These are phyloP conservation scores for Melanotaenia nigrans DNA, from an alignment of 2,797 vertebrate genomes.

Conservation along the genomic window DNA sequence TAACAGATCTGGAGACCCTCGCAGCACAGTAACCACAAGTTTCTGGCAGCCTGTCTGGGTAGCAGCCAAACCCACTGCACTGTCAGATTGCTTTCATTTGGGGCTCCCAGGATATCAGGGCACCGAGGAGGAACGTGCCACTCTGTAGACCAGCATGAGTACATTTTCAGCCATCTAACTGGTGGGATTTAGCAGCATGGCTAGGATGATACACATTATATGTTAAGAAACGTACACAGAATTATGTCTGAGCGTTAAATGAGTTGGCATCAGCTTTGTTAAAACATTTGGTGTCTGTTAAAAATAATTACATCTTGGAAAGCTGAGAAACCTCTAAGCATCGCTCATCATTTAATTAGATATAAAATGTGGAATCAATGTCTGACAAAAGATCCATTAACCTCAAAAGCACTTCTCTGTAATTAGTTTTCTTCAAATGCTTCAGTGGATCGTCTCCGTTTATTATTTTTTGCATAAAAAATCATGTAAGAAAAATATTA, in stretches of 20 bases:
- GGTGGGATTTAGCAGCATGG: slow-evolving; percentile 19
- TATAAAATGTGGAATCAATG: background rate
- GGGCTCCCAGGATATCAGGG: slow-evolving; percentile 68
- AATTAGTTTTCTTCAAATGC: slow-evolving; percentile 34
- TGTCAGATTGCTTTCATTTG: slow-evolving; percentile 49
- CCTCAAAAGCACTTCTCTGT: slow-evolving; percentile 12
- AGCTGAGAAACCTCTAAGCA: slow-evolving; percentile 22
- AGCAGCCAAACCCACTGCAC: slow-evolving; percentile 49
- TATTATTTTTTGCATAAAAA: slow-evolving; percentile 21
- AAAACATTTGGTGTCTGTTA: slow-evolving; percentile 16
- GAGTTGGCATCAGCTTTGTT: slow-evolving; percentile 24
- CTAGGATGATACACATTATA: slow-evolving; percentile 31
- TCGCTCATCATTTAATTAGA: slow-evolving; percentile 28
- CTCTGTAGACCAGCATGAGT: slow-evolving; percentile 27
- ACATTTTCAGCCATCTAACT: slow-evolving; percentile 50
- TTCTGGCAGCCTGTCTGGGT: slow-evolving; percentile 55
- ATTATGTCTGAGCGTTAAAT: slow-evolving; percentile 34
- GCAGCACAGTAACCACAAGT: slow-evolving; percentile 57
- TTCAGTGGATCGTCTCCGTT: background rate
- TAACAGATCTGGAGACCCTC: slow-evolving; percentile 65
- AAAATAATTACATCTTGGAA: slow-evolving; percentile 27
- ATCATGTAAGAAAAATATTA: slow-evolving; percentile 10
- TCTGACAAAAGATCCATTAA: slow-evolving; percentile 26
- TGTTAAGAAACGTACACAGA: slow-evolving; percentile 13
- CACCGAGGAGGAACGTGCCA: slow-evolving; percentile 58